These are phyloP conservation scores for Catagonus wagneri DNA, from an alignment of 2,113 vertebrate species.

Conservation along the genomic window DNA sequence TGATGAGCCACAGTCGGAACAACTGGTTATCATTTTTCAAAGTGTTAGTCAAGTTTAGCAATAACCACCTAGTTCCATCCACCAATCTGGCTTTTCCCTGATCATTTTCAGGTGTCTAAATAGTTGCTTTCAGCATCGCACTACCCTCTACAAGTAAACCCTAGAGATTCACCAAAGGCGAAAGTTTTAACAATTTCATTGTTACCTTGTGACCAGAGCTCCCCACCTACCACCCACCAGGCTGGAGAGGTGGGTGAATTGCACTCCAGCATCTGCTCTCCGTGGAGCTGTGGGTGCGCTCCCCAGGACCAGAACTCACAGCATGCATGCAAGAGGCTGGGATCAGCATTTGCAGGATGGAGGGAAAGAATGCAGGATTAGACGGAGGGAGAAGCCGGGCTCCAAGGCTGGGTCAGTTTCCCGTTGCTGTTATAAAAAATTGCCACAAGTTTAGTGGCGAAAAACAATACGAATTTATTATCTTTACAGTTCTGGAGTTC, in stretches of 20 bases:
- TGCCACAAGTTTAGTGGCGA: background rate
- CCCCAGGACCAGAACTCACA: background rate
- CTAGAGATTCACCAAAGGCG: background rate
- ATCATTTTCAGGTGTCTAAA: background rate
- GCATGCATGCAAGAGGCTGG: background rate
- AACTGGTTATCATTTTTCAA: background rate
- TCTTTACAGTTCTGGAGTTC: background rate
- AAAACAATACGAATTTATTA: background rate
- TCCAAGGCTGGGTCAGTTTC: background rate
- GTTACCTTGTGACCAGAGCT: background rate
- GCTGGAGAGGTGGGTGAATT: background rate
- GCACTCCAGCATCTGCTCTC: background rate
- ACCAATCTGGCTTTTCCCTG: background rate
- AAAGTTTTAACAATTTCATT: background rate
- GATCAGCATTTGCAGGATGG: fast-evolving
- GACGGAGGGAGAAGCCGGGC: background rate
- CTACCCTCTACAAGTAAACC: background rate
- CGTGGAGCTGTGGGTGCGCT: background rate
- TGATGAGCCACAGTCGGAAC: too few species aligned
- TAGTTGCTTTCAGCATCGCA: background rate
- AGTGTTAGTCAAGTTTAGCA: background rate
- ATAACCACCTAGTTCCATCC: background rate
- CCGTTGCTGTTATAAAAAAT: background rate
- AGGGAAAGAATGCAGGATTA: background rate
- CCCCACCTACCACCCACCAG: background rate